Evolutionary conservation across 2,888 invertebrate species (phyloP), one percentile per base, ranked within the genome.

Genomic region (Halictus quadricinctus): DNA sequence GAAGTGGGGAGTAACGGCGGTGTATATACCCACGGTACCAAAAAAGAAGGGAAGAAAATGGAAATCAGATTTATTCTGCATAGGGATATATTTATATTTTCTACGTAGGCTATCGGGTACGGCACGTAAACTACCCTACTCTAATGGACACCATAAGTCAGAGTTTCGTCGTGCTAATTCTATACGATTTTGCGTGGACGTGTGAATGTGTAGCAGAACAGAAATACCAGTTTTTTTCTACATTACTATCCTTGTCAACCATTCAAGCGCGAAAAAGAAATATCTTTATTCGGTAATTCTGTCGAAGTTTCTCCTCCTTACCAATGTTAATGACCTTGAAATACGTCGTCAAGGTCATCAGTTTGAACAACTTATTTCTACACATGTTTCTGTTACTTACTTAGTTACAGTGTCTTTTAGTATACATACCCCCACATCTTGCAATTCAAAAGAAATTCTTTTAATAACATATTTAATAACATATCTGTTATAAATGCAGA

Each of bases 51-150:
- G 46, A 41, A 18, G 46, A 60, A 29, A 72, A 29, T 79, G 72
- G 75, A 36, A 50, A 85, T 80, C 60, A 76, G 58, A 80, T 79
- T 82, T 84, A 87, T 87, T 82, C 81, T 84, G 79, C 83, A 84
- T 80, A 78, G 80, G 85, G 77, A 84, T 87, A 88, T 74, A 86
- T 86, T 88, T 90, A 89, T 90, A 87, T 90, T 90, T 90, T 88
- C 41, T 90, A 90, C 85, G 78, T 90, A 89, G 80, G 74, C 76
- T 84, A 85, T 84, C 76, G 64, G 46, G 21, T 80, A 84, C 75
- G 77, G 76, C 83, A 81, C 84, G 64, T 80, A 80, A 77, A 75
- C 36, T 76, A 81, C 76, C 69, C n/a, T 72, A 76, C 76, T 76
- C 18, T 75, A 80, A 80, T 77, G 50, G 80, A 80, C 78, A 85